Evolutionary conservation across 2,888 invertebrate species (phyloP), one percentile per base, ranked within the genome.

Genomic region (Linnaemya tessellans): DNA sequence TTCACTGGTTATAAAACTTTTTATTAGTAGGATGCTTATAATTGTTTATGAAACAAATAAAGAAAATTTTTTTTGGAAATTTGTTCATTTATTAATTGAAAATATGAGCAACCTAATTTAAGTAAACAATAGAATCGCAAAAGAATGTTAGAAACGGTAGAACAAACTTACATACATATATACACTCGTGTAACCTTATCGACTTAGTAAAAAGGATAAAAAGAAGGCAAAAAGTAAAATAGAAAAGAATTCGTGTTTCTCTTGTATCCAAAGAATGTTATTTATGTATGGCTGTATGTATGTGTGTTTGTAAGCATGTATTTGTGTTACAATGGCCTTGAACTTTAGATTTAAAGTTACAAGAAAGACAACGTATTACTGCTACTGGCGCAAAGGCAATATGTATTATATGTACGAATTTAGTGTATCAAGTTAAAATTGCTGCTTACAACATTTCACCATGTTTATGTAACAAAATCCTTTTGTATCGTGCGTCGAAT

Each of bases 311-410:
- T 30, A 30, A 3, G 30, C 3, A 30, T 3, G 30, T 30, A 30
- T 2, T 30, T 30, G 49, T 49, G 54, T 46, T 56, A 71, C 75
- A 71, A 79, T 82, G 79, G 25, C 84, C 85, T 85, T 82, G 85
- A 85, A 85, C 82, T 82, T 82, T 74, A 73, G 74, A 81, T 78
- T 82, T 65, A 62, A 80, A 82, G 79, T 70, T 22, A 65, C 41
- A 80, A 81, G 54, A 60, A 68, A 58, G 49, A 73, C 58, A 73
- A 18, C 11, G 38, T 18, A 71, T 30, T 41, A 51, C 20, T 49
- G n/a, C n/a, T 30, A 60, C 67, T 67, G 67, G 8, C 38, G 73
- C 20, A 73, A 56, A 54, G 68, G 68, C n/a, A 78, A 22, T n/a
- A 13, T 30, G 30, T 30, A 30, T 30, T 30, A 5, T 30, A 5